Evolutionary conservation across 2,888 invertebrate species (phyloP).

Genomic region (Cantharis nigra): DNA sequence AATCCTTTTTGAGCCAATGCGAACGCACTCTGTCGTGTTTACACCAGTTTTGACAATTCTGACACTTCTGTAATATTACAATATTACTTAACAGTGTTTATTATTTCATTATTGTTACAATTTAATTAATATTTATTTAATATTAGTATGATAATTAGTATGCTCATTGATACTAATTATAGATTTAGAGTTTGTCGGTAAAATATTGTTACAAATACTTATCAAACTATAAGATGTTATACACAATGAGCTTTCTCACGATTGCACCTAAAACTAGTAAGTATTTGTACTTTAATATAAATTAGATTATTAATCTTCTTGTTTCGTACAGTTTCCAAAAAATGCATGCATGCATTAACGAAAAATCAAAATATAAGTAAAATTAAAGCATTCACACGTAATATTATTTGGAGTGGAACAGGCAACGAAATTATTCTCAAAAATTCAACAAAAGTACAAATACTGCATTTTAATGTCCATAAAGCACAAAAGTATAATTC

Average conservation of each 20-base stretch:
- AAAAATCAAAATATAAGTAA: not conserved
- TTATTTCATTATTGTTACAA: no score
- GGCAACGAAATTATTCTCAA: not conserved
- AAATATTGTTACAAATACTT: not conserved
- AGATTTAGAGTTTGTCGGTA: not conserved
- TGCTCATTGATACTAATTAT: not conserved
- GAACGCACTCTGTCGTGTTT: not conserved
- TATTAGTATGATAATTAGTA: not conserved
- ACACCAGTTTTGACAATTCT: not conserved
- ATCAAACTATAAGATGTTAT: not conserved
- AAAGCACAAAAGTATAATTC: not conserved
- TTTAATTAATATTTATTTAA: no score
- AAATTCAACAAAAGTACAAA: not conserved
- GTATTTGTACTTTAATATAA: not conserved
- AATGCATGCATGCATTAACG: not conserved
- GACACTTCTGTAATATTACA: no score
- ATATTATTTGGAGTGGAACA: not conserved
- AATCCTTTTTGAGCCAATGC: not conserved
- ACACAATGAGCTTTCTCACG: not conserved
- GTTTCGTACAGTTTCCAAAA: not conserved
- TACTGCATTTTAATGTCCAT: not conserved
- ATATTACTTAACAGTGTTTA: no score
- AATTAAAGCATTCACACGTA: not conserved
- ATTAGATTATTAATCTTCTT: not conserved
- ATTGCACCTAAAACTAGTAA: not conserved